A percentile compares a stretch with the other conserved stretches of the same genome.
Evolutionary conservation across 2,888 invertebrate species (phyloP).

Genomic region (Microctonus brassicae): DNA sequence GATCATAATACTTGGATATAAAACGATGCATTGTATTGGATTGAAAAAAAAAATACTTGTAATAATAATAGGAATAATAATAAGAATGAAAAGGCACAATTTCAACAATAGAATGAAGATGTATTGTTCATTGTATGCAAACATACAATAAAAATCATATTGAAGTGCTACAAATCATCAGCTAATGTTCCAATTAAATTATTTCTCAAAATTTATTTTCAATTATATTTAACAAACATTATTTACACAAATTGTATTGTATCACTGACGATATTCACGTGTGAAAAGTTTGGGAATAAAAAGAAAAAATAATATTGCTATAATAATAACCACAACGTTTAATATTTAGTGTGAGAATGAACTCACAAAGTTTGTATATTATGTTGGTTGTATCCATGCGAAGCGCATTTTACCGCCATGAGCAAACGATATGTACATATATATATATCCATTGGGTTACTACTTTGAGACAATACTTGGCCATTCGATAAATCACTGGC

Average conservation of each 20-base stretch:
- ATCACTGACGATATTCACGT: no score
- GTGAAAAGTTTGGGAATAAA: no score
- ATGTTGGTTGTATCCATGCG: slow-evolving; percentile 24
- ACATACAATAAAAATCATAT: not conserved
- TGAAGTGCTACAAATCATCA: not conserved
- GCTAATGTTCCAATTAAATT: not conserved
- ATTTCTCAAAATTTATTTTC: not conserved
- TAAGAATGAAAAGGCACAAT: not conserved
- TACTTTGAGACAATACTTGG: slow-evolving; percentile 44
- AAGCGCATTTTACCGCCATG: slow-evolving; percentile 17
- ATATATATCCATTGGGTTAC: slow-evolving; percentile 7
- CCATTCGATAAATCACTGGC: slow-evolving; percentile 49
- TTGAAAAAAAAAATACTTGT: not conserved
- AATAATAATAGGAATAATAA: not conserved
- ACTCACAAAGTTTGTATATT: slow-evolving; percentile 32
- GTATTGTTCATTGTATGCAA: not conserved
- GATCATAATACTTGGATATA: not conserved
- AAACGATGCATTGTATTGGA: not conserved
- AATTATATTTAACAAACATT: not conserved
- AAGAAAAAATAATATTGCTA: no score
- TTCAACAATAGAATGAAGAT: not conserved
- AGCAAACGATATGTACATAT: no score
- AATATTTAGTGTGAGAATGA: slow-evolving; percentile 10
- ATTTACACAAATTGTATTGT: no score
- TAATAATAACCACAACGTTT: not conserved